These are phyloP conservation scores for Drosophila watanabei DNA, from an alignment of 1,140 invertebrate genomes.

Conservation along the genomic window DNA sequence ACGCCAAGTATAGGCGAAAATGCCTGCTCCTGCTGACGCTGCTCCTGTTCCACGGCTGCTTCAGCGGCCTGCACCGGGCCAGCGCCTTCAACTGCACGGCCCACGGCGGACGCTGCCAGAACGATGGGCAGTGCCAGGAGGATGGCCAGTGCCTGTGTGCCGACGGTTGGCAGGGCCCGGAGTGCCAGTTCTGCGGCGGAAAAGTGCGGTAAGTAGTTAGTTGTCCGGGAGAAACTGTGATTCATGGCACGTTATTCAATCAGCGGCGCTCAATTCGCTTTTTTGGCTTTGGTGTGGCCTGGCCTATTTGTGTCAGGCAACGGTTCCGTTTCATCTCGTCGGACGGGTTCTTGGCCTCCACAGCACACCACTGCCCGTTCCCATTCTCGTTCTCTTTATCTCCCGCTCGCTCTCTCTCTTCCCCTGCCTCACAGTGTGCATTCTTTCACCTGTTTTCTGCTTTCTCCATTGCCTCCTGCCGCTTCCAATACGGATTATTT, in stretches of 20 bases:
- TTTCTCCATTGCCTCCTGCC: conserved; percentile 39
- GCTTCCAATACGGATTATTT: conserved; percentile 56
- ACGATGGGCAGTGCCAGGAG: conserved; percentile 92
- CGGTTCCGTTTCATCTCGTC: conserved; percentile 78
- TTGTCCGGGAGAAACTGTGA: conserved; percentile 8
- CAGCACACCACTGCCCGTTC: conserved; percentile 15
- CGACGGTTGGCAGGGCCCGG: conserved; percentile 95
- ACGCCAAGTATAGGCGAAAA: conserved; percentile 85
- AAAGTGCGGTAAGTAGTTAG: conserved; percentile 93
- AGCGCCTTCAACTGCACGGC: conserved; percentile 84
- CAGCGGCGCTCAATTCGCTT: conserved; percentile 20
- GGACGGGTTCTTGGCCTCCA: conserved; percentile 62
- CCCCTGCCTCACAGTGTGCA: conserved; percentile 4
- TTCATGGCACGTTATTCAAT: conserved; percentile 61
- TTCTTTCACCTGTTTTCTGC: conserved; percentile 52
- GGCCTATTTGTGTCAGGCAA: conserved; percentile 81
- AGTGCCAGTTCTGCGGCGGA: conserved; percentile 95
- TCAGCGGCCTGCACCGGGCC: conserved; percentile 70
- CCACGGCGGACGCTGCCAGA: conserved; percentile 87
- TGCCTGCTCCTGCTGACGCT: conserved; percentile 71
- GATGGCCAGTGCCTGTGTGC: conserved; percentile 93
- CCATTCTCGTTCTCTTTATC: conserved; percentile 22
- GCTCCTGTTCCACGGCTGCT: conserved; percentile 76
- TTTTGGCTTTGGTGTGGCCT: conserved; percentile 41
- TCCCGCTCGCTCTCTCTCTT: conserved; percentile 17